phyloP scores from a whole-genome alignment of 1,140 invertebrate species.

The Scaptomyza montana region DNA sequence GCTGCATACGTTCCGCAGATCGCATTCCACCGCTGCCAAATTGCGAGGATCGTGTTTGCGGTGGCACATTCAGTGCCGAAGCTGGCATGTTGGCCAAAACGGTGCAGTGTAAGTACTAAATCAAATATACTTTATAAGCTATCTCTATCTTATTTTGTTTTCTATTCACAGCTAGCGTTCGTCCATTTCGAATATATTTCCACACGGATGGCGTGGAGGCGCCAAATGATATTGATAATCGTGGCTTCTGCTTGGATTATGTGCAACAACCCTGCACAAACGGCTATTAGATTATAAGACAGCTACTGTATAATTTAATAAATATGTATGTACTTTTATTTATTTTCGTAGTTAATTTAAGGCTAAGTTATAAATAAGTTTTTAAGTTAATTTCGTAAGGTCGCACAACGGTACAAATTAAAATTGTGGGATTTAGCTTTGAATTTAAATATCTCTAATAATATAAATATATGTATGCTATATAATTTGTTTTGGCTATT shows the following conservation, averaged over 20 bases:
- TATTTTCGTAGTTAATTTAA: conserved; percentile 70
- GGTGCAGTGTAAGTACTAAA: conserved; percentile 84
- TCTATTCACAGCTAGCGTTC: conserved; percentile 87
- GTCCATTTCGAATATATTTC: conserved; percentile 90
- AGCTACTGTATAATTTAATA: conserved; percentile 51
- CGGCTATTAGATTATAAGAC: conserved; percentile 59
- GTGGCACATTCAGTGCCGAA: conserved; percentile 85
- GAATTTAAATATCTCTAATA: conserved; percentile 46
- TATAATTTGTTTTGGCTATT: conserved; percentile 51
- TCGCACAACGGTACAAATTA: conserved; percentile 65
- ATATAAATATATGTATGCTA: conserved; percentile 13
- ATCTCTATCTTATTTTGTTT: conserved; percentile 2
- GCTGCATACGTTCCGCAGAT: conserved; percentile 86
- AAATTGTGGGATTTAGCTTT: conserved; percentile 30
- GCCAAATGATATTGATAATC: conserved; percentile 89
- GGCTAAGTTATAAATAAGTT: conserved; percentile 48
- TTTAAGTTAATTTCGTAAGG: conserved; percentile 62
- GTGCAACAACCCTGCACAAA: conserved; percentile 93
- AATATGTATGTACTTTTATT: conserved; percentile 71
- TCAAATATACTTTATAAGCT: not conserved
- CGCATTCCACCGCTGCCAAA: conserved; percentile 73
- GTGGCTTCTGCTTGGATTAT: conserved; percentile 92
- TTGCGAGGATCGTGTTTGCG: conserved; percentile 85
- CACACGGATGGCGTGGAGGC: conserved; percentile 91
- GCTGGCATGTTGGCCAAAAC: conserved; percentile 82